Evolutionary conservation across 2,797 vertebrate species (phyloP).

Genomic region (Squalus acanthias): DNA sequence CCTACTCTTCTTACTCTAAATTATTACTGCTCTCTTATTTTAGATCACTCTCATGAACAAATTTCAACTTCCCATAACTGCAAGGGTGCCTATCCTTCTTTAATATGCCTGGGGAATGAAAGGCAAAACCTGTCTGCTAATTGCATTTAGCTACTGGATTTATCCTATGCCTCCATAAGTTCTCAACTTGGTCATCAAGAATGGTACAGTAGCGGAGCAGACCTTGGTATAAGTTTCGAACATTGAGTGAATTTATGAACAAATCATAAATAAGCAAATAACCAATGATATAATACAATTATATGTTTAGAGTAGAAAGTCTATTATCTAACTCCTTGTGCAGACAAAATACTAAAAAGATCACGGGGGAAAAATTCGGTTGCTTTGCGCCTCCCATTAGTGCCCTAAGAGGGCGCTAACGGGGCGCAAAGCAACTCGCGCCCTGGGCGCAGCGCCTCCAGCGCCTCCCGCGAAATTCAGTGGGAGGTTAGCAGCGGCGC

Average conservation of each 20-base stretch:
- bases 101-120: not conserved
- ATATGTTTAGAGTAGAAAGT: too few relatives aligned
- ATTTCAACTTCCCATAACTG: not conserved
- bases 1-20: not conserved
- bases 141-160: not conserved
- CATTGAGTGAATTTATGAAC: not conserved
- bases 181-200: not conserved
- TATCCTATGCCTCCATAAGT: not conserved
- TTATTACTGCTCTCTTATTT: not conserved
- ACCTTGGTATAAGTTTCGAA: not conserved
- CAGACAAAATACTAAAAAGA: too few relatives aligned
- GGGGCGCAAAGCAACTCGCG: too few relatives aligned
- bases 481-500: too few relatives aligned
- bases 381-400: too few relatives aligned
- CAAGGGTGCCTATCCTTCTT: not conserved
- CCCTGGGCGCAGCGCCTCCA: too few relatives aligned
- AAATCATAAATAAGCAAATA: not conserved
- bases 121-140: not conserved
- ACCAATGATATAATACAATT: not conserved
- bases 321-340: too few relatives aligned
- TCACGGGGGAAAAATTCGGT: too few relatives aligned
- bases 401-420: too few relatives aligned
- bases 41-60: not conserved
- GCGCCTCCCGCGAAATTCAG: too few relatives aligned
- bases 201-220: not conserved